These are phyloP conservation scores for Cerastis rubricosa DNA, from an alignment of 2,888 invertebrate genomes.

Conservation along the genomic window DNA sequence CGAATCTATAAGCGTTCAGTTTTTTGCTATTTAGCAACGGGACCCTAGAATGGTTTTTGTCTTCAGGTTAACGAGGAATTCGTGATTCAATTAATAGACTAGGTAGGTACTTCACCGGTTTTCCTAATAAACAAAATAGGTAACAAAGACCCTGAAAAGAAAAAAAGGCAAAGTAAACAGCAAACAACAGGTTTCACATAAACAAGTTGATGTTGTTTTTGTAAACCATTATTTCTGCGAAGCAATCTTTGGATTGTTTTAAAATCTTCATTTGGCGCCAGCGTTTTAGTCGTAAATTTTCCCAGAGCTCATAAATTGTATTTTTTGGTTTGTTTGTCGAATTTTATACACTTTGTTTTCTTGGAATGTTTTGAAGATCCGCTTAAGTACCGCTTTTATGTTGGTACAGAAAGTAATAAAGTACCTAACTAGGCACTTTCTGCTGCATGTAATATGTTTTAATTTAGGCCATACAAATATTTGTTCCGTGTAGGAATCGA, in stretches of 20 bases:
- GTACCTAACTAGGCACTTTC: background rate
- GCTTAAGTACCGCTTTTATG: background rate
- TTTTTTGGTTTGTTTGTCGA: conserved; percentile 38
- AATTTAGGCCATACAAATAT: background rate
- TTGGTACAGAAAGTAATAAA: background rate
- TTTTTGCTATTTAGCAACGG: background rate
- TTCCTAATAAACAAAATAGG: background rate
- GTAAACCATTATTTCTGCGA: conserved; percentile 13
- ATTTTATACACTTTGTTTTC: conserved; percentile 3
- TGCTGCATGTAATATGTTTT: background rate
- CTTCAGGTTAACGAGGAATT: background rate
- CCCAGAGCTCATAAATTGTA: conserved; percentile 16
- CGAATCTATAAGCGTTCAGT: background rate
- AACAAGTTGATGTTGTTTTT: conserved; percentile 20
- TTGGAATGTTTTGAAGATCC: background rate
- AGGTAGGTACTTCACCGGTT: background rate
- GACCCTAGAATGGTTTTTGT: background rate
- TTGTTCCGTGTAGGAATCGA: background rate
- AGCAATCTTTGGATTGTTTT: conserved; percentile 19
- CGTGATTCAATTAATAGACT: background rate
- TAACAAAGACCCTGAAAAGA: background rate
- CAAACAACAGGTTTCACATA: conserved; percentile 16
- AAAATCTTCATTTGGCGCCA: conserved; percentile 37
- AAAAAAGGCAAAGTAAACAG: conserved; percentile 27
- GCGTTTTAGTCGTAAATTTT: conserved; percentile 28